Base-by-base conservation (phyloP, 2,888 invertebrate genomes). In the Netelia melanura region DNA sequence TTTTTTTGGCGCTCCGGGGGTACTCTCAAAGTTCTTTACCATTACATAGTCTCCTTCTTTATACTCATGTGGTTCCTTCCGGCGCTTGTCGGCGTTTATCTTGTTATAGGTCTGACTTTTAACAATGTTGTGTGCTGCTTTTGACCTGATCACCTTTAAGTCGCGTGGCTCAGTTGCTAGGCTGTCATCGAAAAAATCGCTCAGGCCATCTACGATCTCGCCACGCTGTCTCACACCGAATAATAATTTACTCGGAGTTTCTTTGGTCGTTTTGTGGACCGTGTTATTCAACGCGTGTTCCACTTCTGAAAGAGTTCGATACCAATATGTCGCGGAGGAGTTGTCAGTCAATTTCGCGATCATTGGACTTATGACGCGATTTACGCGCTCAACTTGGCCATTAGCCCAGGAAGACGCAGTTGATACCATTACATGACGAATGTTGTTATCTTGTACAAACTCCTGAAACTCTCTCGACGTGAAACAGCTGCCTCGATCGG, bases 171-270 rank as follows among this genome's bases (percentile, higher is more conserved):
- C 21, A 14, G 8, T 23, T 8, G 6, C 21, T 11, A 44, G n/a
- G 6, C 58, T 62, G 0, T 52, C 67, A 3, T 84, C 77, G n/a
- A 83, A 21, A 48, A 71, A 79, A 23, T 84, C 80, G 10, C 25
- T 83, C 9, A 86, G 8, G 25, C 79, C 30, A 78, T 91, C 90
- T 30, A 84, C 30, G 14, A 87, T 56, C 17, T 86, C 71, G 17
- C 89, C 89, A 65, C 85, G 86, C 65, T 92, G 91, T 62, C 87
- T 67, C 6, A 89, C 75, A 3, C 91, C 91, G 75, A 91, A 91
- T 52, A 92, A 80, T 38, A 91, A 67, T 44, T 81, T 87, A 48
- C 89, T 88, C 1, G 91, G 89, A 0, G 90, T 88, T 68, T 91
- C 87, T 0, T 88, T 87, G 0, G 91, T 92, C 5, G 89, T 77